Conservation (phyloP, 2,797 vertebrate species). For the Typhlichthys subterraneus region DNA sequence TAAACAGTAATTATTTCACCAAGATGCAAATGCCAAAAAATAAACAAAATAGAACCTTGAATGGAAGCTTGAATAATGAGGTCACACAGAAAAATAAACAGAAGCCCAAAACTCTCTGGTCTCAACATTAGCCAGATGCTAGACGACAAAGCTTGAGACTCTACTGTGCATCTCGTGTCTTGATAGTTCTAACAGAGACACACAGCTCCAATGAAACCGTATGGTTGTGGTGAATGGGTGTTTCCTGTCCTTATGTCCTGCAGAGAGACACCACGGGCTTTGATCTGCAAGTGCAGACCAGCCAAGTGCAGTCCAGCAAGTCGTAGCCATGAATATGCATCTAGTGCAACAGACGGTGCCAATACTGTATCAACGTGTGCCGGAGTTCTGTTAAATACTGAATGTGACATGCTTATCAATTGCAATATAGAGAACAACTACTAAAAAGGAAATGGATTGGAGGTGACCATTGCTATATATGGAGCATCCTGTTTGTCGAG, state of each 20-base stretch:
- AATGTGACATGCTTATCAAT: slow-evolving; percentile 27
- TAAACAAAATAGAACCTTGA: slow-evolving; percentile 8
- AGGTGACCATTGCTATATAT: background rate
- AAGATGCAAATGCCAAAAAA: slow-evolving; percentile 6
- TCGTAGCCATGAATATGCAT: slow-evolving; percentile 37
- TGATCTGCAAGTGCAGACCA: slow-evolving; percentile 48
- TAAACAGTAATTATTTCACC: slow-evolving; percentile 22
- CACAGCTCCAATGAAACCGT: slow-evolving; percentile 40
- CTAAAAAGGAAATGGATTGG: slow-evolving; percentile 1
- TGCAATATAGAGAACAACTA: slow-evolving; percentile 11
- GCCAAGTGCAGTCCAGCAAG: slow-evolving; percentile 21
- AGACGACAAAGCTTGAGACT: slow-evolving; percentile 49
- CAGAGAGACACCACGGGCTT: slow-evolving; percentile 36
- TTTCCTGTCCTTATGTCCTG: background rate
- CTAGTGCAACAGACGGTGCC: slow-evolving; percentile 49
- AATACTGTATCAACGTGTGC: slow-evolving; percentile 34
- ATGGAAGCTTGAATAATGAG: background rate
- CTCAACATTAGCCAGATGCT: slow-evolving; percentile 54
- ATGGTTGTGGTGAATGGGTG: slow-evolving; percentile 34
- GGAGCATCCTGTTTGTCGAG: background rate
- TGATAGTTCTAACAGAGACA: slow-evolving; percentile 28
- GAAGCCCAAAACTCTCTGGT: slow-evolving; percentile 32
- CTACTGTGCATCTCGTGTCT: slow-evolving; percentile 15
- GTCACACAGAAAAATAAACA: slow-evolving; percentile 5
- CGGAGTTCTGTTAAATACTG: slow-evolving; percentile 41